These are phyloP conservation scores for Zonotrichia albicollis DNA, from an alignment of 2,797 vertebrate genomes.

Conservation along the genomic window DNA sequence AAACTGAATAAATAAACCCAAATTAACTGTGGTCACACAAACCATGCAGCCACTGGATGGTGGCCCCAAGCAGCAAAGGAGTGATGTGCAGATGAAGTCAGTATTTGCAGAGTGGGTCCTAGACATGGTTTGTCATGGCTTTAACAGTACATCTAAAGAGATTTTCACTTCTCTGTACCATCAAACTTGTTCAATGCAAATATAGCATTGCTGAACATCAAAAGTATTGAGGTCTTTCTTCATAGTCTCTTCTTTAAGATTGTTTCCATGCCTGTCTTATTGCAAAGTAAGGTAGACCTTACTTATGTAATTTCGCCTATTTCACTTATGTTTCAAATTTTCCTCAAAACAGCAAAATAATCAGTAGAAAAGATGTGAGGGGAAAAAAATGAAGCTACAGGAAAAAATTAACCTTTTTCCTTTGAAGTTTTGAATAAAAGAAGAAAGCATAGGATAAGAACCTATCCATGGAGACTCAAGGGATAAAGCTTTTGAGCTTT, in stretches of 20 bases:
- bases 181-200: background rate
- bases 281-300: background rate
- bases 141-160: background rate
- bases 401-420: background rate
- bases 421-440: background rate
- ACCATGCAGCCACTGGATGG: background rate
- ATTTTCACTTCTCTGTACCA: background rate
- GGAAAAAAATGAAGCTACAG: background rate
- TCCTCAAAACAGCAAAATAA: background rate
- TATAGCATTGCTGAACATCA: background rate
- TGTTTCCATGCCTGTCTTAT: background rate
- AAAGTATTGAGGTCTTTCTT: background rate
- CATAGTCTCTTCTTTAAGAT: background rate
- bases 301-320: background rate
- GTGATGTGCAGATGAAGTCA: background rate
- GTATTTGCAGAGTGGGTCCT: background rate
- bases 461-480: background rate
- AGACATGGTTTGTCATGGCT: background rate
- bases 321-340: background rate
- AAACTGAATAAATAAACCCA: background rate
- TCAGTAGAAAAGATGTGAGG: background rate
- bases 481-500: background rate
- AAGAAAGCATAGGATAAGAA: background rate
- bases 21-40: background rate
- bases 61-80: background rate